Percentiles rank a stretch among this genome's conserved stretches.
These are phyloP conservation scores for Lepidothrix coronata DNA, from an alignment of 2,113 vertebrate species.

Conservation along the genomic window DNA sequence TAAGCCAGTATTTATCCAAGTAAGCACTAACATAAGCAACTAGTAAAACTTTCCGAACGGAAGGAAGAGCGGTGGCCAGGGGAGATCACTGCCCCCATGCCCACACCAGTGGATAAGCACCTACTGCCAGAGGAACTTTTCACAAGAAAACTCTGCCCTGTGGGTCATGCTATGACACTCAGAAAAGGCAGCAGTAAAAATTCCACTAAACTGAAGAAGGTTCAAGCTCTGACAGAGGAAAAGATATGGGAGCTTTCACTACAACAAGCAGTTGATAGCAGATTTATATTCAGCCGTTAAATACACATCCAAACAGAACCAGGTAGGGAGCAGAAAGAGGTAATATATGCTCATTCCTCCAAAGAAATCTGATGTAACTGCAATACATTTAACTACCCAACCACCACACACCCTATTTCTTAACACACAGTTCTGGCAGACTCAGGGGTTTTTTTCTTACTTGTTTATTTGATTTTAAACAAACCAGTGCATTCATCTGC, in stretches of 20 bases:
- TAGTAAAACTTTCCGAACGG: not conserved
- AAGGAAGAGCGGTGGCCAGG: not conserved
- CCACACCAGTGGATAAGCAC: not conserved
- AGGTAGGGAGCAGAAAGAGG: not conserved
- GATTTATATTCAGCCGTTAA: not conserved
- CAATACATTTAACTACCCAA: not conserved
- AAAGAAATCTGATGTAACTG: not conserved
- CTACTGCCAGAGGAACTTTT: not conserved
- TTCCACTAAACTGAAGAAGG: not conserved
- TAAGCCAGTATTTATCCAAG: not conserved
- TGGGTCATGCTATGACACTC: not conserved
- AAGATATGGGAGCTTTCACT: not conserved
- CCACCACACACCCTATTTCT: not conserved
- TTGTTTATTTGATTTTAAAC: not conserved
- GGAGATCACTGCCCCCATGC: fast-evolving
- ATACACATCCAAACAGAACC: not conserved
- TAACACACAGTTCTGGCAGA: not conserved
- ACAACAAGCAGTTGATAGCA: not conserved
- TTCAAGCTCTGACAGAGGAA: not conserved
- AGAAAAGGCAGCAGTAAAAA: not conserved
- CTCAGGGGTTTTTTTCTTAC: not conserved
- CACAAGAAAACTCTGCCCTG: not conserved
- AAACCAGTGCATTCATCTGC: not conserved
- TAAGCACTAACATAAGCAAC: not conserved
- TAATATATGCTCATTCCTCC: not conserved